These are phyloP conservation scores for Atrichornis clamosus DNA, from an alignment of 2,113 vertebrate species.

Conservation along the genomic window DNA sequence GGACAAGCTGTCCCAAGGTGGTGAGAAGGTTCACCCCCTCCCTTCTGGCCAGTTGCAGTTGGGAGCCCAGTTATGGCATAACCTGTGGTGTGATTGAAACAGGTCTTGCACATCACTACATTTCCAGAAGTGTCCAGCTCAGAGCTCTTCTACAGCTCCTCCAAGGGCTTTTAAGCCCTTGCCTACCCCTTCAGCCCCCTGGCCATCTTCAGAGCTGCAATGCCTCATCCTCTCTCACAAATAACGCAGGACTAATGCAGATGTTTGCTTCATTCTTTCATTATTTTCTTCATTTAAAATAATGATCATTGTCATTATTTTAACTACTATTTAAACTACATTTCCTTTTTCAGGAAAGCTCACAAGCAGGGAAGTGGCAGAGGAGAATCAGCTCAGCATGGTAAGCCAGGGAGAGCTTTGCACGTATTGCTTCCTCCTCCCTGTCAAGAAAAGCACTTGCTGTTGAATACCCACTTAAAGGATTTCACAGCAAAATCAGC, in stretches of 20 bases:
- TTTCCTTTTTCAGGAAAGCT: constrained; percentile 2
- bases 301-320: not conserved
- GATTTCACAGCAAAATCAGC: not conserved
- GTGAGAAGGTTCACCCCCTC: not conserved
- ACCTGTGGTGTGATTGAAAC: not conserved
- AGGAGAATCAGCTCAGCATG: not conserved
- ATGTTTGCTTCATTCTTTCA: not conserved
- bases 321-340: not conserved
- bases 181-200: not conserved
- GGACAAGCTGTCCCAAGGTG: not conserved
- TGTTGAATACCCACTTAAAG: not conserved
- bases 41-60: not conserved
- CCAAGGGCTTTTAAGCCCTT: not conserved
- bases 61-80: not conserved
- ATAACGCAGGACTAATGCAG: not conserved
- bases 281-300: not conserved
- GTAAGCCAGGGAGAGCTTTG: not conserved
- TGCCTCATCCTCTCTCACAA: not conserved
- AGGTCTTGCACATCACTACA: not conserved
- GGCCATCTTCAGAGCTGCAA: not conserved
- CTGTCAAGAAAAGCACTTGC: not conserved
- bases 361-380: not conserved
- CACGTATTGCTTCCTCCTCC: fast-evolving
- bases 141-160: not conserved
- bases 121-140: not conserved